These are phyloP conservation scores for Actinia equina DNA, from an alignment of 64 coral and sea anemone genomes.

Conservation along the genomic window DNA sequence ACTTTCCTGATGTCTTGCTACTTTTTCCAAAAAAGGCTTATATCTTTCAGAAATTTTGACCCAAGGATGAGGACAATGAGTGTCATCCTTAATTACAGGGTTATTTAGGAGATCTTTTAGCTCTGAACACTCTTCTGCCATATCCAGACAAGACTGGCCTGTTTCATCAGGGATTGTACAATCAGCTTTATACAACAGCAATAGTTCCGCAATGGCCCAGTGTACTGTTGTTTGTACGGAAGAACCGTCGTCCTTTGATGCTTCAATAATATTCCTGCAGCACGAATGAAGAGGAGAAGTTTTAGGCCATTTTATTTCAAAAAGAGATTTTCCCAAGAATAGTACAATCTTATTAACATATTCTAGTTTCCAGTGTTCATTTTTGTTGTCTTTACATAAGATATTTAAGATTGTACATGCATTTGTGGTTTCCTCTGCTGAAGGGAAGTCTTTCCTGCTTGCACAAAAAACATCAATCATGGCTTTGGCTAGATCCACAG, in stretches of 20 bases:
- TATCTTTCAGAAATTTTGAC: no score
- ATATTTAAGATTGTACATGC: neutral
- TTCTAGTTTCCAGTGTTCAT: neutral
- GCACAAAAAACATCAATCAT: neutral
- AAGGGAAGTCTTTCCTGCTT: no score
- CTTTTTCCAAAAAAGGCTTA: no score
- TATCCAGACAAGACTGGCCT: neutral
- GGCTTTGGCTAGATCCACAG: neutral
- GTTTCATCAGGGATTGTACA: neutral
- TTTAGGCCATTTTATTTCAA: neutral
- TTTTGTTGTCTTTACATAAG: neutral
- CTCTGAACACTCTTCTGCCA: neutral
- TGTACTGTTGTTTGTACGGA: neutral
- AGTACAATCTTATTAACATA: neutral
- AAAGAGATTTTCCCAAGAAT: neutral
- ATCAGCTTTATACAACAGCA: neutral
- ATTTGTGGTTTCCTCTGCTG: no score
- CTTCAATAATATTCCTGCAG: neutral
- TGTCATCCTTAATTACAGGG: no score
- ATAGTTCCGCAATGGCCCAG: neutral
- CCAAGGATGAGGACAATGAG: no score
- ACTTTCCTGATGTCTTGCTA: neutral
- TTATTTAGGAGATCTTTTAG: neutral
- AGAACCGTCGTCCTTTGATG: neutral
- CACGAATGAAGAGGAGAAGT: neutral